Base-by-base conservation (phyloP, 1,140 invertebrate genomes). In the Lucilia cuprina region DNA sequence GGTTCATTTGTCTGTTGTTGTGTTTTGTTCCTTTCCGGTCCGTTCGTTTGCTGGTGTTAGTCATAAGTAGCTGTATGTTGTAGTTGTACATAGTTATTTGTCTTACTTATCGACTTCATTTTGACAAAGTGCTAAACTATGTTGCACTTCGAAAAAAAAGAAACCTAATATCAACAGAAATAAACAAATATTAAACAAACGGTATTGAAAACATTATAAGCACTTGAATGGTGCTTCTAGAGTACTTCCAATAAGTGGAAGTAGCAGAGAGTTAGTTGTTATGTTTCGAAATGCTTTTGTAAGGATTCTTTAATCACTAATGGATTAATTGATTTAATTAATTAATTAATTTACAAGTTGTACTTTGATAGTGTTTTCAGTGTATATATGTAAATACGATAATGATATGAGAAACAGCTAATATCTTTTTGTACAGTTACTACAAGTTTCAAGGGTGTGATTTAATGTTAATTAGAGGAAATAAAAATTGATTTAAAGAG, bases 71-170 rank as follows among this genome's bases (percentile, higher is more conserved):
- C 35, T 78, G 35, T 60, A 14, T 17, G 55, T 21, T 10, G n/a
- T 70, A 21, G 5, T 60, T 5, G n/a, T 10, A 30, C 25, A 30
- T 30, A 70, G n/a, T 19, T 25, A 80, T 30, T 49, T 50, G 41
- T 80, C 77, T 19, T 19, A 49, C 47, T 80, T 80, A 80, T 80
- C 47, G 77, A 17, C 41, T 50, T 80, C 77, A 80, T 49, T 80
- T 80, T 47, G 77, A 47, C 77, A 80, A 80, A 80, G 77, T 80
- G 77, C 77, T 49, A 80, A 80, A 80, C 77, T 49, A 80, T 80
- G 77, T 80, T 80, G 77, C 77, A 80, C n/a, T 80, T 21, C 25
- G 70, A 60, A n/a, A 60, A 60, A n/a, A 60, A 60, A n/a, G 55
- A 60, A 60, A 41, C 55, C 14, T 74, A 25, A 13, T 10, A 47